Base-by-base conservation (phyloP, 2,797 vertebrate genomes). In the Ctenopoma kingsleyae region DNA sequence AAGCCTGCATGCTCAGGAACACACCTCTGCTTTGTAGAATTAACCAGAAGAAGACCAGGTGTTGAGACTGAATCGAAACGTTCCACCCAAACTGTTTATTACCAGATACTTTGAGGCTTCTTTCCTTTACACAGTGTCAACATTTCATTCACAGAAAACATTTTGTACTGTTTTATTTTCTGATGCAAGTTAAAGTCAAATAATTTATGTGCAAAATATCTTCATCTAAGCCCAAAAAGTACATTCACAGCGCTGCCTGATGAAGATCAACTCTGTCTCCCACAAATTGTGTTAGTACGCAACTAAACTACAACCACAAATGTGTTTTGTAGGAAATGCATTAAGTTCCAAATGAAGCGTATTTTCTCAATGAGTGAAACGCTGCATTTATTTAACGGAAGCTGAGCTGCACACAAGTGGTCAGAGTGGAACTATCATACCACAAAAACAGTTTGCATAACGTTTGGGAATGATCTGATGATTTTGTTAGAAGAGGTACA, bases 161-260 rank as follows among this genome's bases (percentile, higher is more conserved):
- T 7, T 11, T 27, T 30, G 43, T 11, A 54, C 1, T 17, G 0
- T 56, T 16, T 41, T 52, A 51, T 70, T 59, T 67, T 41, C 16
- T 12, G 20, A 35, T n/a, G 49, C 3, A 64, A 47, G 43, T 41
- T 7, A 57, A 63, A 36, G 46, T 11, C 27, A 74, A 81, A 75
- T 55, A 43, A 74, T 43, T 69, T 57, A 64, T 78, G 80, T 85
- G 80, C 86, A 90, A 76, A 73, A 50, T 0, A 54, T 44, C 46
- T 79, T 76, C 12, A 65, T 56, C 69, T 1, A 1, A 43, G 49
- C 53, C 74, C 36, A 23, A 71, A 27, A 71, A 57, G 15, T 69
- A 81, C 61, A 82, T 76, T 80, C 81, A 89, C 78, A 67, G 47
- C 58, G 81, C 60, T 22, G 71, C 36, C 63, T 43, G 46, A 54